Evolutionary conservation across 2,888 invertebrate genomes (phyloP), one percentile per base, ranked within the genome.

Genomic region (Pseudococcus jackbeardsleyi): DNA sequence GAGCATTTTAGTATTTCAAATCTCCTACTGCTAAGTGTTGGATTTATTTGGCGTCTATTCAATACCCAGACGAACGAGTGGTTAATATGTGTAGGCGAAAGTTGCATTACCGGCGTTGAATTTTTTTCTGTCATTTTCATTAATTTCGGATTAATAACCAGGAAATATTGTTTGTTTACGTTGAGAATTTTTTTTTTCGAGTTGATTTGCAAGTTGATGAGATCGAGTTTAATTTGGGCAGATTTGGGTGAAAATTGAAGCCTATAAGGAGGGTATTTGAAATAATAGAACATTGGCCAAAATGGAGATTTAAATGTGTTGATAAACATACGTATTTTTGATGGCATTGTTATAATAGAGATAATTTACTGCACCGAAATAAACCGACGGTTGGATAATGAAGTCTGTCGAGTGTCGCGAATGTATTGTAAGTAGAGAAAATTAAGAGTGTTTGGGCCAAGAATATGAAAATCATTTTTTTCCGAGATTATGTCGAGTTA

Each of bases 1-100:
- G 59, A 39, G 22, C 85, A 85, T 33, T 59, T 85, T 59, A 59
- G n/a, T 33, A 64, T 50, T 50, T 33, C 22, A 59, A 33, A 85
- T 33, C 26, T 85, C 54, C 50, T 33, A 15, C 48, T 39, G 50
- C 11, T 19, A 59, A 85, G 85, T 85, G 59, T 59, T 85, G 50
- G 15, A 59, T 85, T 85, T 39, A 85, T 54, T 85, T 85, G 85
- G 85, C 85, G 54, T 12, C 85, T 22, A 39, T 85, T 85, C 85
- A 85, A 85, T 64, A 59, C 9, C 39, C 26, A 0, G 26, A 46
- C n/a, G 15, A 64, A 59, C 39, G 33, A 26, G 59, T 33, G 11
- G 15, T 59, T n/a, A n/a, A 11, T 48, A 33, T 84, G 85, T n/a
- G 85, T 85, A 59, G 59, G 85, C 85, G 59, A 59, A 50, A 15